These are phyloP conservation scores for Peromyscus californicus DNA, from an alignment of 2,113 vertebrate genomes.

Conservation along the genomic window DNA sequence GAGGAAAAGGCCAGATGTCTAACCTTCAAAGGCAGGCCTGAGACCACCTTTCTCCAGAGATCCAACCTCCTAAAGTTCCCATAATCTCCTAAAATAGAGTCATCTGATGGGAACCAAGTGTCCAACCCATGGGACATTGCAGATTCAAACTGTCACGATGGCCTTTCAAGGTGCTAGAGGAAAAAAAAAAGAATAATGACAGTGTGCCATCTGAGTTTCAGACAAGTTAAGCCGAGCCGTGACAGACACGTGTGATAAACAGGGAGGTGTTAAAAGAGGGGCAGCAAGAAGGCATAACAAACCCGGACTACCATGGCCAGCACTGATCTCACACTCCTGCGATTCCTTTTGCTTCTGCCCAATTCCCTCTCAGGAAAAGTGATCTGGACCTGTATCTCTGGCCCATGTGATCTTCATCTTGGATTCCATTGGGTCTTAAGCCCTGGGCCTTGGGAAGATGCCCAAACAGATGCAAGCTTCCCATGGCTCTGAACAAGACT, in stretches of 20 bases:
- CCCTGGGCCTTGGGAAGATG: background rate
- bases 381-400: background rate
- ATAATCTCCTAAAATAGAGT: background rate
- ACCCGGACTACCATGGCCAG: background rate
- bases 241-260: background rate
- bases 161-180: background rate
- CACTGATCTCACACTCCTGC: background rate
- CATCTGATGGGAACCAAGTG: background rate
- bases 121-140: background rate
- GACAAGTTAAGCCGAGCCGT: background rate
- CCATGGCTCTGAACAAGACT: background rate
- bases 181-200: background rate
- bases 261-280: background rate
- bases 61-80: background rate
- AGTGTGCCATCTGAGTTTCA: background rate
- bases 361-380: background rate
- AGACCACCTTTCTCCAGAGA: background rate
- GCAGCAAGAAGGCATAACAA: background rate
- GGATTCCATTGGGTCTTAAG: slow-evolving; percentile 16
- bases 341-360: slow-evolving; percentile 17
- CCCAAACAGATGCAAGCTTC: background rate
- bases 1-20: background rate
- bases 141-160: background rate
- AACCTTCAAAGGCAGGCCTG: background rate
- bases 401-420: background rate